Evolutionary conservation across 2,797 vertebrate species (phyloP).

Genomic region (Nothura maculosa): DNA sequence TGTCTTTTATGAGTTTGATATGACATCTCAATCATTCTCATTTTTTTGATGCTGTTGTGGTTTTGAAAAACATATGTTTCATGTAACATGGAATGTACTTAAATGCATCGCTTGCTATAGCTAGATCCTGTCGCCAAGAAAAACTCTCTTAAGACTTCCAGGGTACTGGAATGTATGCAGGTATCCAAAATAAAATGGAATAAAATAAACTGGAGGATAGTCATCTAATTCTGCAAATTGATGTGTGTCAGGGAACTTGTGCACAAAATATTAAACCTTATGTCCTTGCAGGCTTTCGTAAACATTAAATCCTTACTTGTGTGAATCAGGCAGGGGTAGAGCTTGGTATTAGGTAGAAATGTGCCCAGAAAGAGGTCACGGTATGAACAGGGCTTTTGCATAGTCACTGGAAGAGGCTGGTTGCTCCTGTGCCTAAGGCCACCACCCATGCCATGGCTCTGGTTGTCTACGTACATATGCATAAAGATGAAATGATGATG

Average conservation of each 20-base stretch:
- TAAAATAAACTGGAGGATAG: not conserved
- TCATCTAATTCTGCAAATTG: not conserved
- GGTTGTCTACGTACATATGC: accelerated
- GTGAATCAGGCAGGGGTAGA: not conserved
- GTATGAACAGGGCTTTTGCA: not conserved
- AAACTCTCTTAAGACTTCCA: not conserved
- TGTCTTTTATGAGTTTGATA: not conserved
- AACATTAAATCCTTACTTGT: not conserved
- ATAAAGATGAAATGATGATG: too few relatives aligned
- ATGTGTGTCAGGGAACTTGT: not conserved
- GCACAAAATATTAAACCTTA: accelerated
- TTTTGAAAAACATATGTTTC: constrained; percentile 31
- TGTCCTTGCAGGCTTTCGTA: not conserved
- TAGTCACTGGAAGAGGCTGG: not conserved
- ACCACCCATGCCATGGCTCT: not conserved
- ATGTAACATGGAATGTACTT: not conserved
- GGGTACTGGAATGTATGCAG: not conserved
- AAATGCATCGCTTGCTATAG: not conserved
- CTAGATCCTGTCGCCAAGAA: not conserved
- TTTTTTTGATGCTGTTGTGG: not conserved
- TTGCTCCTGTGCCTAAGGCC: not conserved
- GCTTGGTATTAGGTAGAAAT: not conserved
- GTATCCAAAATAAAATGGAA: not conserved
- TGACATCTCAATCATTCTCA: not conserved
- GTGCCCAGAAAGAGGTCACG: accelerated